A percentile compares a stretch with the other conserved stretches of the same genome.
Evolutionary conservation across 2,888 invertebrate species (phyloP).

Genomic region (Drosophila neonasuta): DNA sequence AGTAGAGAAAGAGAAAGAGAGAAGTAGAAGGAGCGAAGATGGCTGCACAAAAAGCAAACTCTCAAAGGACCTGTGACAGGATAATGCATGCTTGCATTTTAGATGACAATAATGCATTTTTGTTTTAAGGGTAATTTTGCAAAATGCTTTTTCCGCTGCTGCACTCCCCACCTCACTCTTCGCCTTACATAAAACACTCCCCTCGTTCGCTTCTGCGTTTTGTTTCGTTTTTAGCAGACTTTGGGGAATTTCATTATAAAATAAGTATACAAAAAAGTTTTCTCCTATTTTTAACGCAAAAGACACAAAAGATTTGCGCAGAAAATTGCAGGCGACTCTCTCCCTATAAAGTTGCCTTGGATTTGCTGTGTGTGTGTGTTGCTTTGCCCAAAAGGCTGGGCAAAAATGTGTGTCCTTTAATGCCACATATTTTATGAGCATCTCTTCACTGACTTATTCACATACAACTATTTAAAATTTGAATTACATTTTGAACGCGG

Average conservation of each 20-base stretch:
- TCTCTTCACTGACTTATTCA: conserved; percentile 26
- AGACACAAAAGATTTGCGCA: conserved; percentile 60
- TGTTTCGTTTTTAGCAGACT: conserved; percentile 57
- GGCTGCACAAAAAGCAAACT: conserved; percentile 70
- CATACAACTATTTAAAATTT: conserved; percentile 70
- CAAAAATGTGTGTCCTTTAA: conserved; percentile 38
- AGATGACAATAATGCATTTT: conserved; percentile 81
- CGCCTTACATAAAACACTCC: background rate
- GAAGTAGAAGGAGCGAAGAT: conserved; percentile 37
- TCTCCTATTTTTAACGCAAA: conserved; percentile 51
- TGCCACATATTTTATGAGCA: conserved; percentile 43
- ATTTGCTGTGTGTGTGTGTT: conserved; percentile 2
- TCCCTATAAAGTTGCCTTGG: conserved; percentile 32
- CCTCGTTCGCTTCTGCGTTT: conserved; percentile 13
- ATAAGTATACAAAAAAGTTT: conserved; percentile 72
- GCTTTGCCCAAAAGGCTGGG: conserved; percentile 10
- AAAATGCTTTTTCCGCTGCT: conserved; percentile 71
- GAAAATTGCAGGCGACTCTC: conserved; percentile 29
- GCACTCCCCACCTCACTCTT: background rate
- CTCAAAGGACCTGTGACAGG: conserved; percentile 81
- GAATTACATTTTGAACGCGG: conserved; percentile 49
- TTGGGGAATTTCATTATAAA: conserved; percentile 74
- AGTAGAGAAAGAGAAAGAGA: conserved; percentile 25
- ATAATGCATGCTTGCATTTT: conserved; percentile 82
- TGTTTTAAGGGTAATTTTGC: conserved; percentile 79